phyloP scores from a whole-genome alignment of 2,888 invertebrate species.

The Dryadula phaetusa region DNA sequence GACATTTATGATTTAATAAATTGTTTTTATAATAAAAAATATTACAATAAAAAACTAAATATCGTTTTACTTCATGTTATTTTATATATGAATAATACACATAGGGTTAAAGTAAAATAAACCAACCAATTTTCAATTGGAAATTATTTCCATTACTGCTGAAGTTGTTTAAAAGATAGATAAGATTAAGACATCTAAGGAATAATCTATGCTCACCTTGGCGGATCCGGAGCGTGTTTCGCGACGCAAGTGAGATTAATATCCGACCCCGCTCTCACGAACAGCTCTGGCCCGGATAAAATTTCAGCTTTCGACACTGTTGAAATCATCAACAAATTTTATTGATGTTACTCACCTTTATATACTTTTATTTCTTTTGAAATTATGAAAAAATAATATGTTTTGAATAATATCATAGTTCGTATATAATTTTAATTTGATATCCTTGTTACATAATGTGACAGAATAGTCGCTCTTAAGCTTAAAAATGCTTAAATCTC shows the following conservation, averaged over 20 bases:
- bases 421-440: too few species aligned
- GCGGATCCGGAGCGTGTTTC: conserved; percentile 92
- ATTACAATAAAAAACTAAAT: too few species aligned
- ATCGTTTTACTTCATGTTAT: too few species aligned
- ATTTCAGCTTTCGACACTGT: conserved; percentile 96
- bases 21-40: too few species aligned
- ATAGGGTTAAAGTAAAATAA: neutral
- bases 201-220: conserved; percentile 81
- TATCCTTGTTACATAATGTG: too few species aligned
- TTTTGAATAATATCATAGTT: too few species aligned
- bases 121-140: neutral
- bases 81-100: too few species aligned
- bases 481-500: too few species aligned
- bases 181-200: conserved; percentile 12
- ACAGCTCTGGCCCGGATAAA: conserved; percentile 92
- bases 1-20: too few species aligned
- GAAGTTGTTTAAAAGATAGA: neutral
- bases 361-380: conserved; percentile 1
- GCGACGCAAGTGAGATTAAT: conserved; percentile 96
- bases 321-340: conserved; percentile 46
- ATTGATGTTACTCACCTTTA: conserved; percentile 37
- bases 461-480: too few species aligned
- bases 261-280: conserved; percentile 95
- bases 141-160: neutral
- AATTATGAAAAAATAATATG: conserved; percentile 10